Conservation (phyloP, 2,888 invertebrate genomes). For the Polyploca ridens region DNA sequence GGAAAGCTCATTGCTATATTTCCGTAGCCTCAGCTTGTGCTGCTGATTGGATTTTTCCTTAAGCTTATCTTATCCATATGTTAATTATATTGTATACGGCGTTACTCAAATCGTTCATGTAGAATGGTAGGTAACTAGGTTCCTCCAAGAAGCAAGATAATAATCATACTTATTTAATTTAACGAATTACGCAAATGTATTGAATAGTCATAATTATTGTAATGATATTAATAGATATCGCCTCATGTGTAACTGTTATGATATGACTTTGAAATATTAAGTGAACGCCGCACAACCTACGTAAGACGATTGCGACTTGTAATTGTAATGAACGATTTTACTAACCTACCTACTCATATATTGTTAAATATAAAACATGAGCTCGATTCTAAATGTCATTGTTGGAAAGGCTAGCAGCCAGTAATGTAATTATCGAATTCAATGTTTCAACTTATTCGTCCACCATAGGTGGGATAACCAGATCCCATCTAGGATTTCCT, state of each 20-base stretch:
- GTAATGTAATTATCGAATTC: not conserved
- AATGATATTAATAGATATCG: conserved; percentile 1
- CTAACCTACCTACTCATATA: not conserved
- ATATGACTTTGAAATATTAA: conserved; percentile 2
- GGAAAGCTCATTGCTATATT: too few species aligned
- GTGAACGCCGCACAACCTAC: not conserved
- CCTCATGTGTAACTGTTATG: not conserved
- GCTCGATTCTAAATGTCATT: not conserved
- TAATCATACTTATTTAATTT: too few species aligned
- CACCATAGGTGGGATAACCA: too few species aligned
- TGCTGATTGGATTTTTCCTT: too few species aligned
- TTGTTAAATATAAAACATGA: not conserved
- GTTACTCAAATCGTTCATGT: too few species aligned
- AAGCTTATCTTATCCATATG: too few species aligned
- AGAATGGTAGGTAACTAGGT: too few species aligned
- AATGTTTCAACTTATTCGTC: not conserved
- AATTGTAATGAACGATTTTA: not conserved
- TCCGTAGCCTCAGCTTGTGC: too few species aligned
- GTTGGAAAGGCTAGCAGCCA: not conserved
- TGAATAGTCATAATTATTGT: not conserved
- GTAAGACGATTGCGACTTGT: not conserved
- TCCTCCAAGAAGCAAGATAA: too few species aligned
- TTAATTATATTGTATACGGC: too few species aligned
- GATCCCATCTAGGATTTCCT: too few species aligned
- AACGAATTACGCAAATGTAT: not conserved